Base-by-base conservation (phyloP, 2,113 vertebrate genomes). In the Centrocercus urophasianus region DNA sequence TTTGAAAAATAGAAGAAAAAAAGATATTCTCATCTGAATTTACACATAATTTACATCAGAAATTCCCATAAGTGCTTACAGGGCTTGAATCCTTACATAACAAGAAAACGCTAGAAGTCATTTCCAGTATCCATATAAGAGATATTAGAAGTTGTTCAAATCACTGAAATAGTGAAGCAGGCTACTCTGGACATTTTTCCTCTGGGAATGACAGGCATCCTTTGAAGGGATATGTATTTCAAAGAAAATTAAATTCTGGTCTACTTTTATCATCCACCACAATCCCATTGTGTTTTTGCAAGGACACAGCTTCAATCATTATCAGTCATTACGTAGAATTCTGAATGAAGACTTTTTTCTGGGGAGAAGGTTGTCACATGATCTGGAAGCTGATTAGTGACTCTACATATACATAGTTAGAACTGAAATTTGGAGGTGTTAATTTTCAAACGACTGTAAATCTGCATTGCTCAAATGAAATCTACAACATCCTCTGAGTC, bases 181-280 rank as follows among this genome's bases (percentile, higher is more conserved):
- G 32, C 72, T 85, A 96, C 79, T 72, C 71, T 70, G 60, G 83
- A 97, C 84, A 43, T 61, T 70, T 90, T 92, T 82, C 56, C 47
- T 85, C 45, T 88, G 59, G 64, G 70, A 94, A 42, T 48, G 42
- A 2, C 60, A 88, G 86, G 94, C 25, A 93, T 85, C 67, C 70
- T 94, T 84, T 65, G 21, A 89, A 94, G 63, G 59, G n/a, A 76
- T 96, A 54, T 96, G 34, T 73, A 90, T 96, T 95, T 95, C 43
- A 74, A 91, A 97, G 72, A 95, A 95, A 96, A 91, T 63, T 80
- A 93, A 92, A 95, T 88, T 85, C 77, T 12, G 14, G 48, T 76
- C 19, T 83, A 85, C 76, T 93, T 97, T 88, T 86, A 43, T 72
- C 84, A 90, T 42, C 38, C 21, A 61, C 63, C 79, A 76, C 32